Percentiles rank a stretch among this genome's conserved stretches.
Conservation (phyloP, 2,113 vertebrate species). For the Axis porcinus region DNA sequence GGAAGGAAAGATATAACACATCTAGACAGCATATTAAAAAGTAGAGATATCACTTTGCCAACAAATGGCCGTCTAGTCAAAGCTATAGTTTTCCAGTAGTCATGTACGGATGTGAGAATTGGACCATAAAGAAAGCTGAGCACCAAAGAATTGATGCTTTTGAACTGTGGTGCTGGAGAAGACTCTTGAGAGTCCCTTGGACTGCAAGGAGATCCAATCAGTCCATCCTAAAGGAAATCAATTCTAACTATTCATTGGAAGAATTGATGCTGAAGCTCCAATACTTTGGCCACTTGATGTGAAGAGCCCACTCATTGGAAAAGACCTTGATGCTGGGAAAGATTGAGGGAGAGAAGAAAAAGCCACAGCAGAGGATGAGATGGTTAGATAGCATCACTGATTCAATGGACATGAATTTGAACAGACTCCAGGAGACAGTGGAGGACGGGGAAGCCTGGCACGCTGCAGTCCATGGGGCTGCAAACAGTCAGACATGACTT, state of each 20-base stretch:
- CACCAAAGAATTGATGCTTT: not conserved
- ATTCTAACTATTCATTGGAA: not conserved
- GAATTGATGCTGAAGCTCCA: not conserved
- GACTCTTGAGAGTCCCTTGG: not conserved
- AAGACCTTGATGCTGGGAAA: not conserved
- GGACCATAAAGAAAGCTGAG: not conserved
- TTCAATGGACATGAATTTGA: not conserved
- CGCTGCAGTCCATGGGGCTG: not conserved
- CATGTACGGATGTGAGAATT: not conserved
- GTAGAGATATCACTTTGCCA: not conserved
- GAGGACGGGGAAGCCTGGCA: not conserved
- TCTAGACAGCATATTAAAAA: not conserved
- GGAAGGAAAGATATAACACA: not conserved
- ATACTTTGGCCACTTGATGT: not conserved
- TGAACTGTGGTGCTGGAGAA: not conserved
- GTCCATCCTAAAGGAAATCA: not conserved
- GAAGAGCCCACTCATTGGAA: not conserved
- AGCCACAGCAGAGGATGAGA: not conserved
- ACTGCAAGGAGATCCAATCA: not conserved
- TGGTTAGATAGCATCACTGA: not conserved
- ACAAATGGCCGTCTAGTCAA: not conserved
- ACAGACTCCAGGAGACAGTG: not conserved
- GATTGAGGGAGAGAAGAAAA: not conserved
- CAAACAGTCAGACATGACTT: not conserved
- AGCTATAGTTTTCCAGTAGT: not conserved